These are phyloP conservation scores for Eupsilia transversa DNA, from an alignment of 2,888 invertebrate genomes.

Conservation along the genomic window DNA sequence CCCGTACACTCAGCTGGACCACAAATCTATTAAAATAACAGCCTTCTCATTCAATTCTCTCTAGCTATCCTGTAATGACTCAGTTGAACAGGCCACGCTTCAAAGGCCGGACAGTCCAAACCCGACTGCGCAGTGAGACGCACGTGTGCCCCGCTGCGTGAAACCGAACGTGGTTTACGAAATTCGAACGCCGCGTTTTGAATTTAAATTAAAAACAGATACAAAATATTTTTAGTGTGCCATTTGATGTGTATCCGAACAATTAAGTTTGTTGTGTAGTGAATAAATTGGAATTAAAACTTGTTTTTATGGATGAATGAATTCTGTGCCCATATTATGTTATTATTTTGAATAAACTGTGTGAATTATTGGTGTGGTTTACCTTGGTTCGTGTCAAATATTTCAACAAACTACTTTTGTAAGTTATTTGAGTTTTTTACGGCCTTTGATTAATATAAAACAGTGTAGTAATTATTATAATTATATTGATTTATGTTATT, in stretches of 20 bases:
- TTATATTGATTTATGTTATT: slow-evolving; percentile 47
- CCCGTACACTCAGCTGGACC: slow-evolving; percentile 56
- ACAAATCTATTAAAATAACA: slow-evolving; percentile 69
- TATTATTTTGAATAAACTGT: slow-evolving; percentile 54
- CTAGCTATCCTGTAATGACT: slow-evolving; percentile 64
- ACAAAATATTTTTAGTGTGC: slow-evolving; percentile 46
- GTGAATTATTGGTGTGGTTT: slow-evolving; percentile 65
- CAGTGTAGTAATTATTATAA: slow-evolving; percentile 52
- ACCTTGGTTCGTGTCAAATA: slow-evolving; percentile 63
- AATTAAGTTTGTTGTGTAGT: slow-evolving; percentile 58
- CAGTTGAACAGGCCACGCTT: slow-evolving; percentile 52
- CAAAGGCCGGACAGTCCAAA: slow-evolving; percentile 65
- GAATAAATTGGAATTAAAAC: slow-evolving; percentile 44
- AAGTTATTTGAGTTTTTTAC: slow-evolving; percentile 52
- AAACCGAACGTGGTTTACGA: slow-evolving; percentile 56
- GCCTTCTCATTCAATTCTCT: slow-evolving; percentile 67
- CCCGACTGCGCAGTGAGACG: slow-evolving; percentile 50
- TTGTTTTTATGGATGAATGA: slow-evolving; percentile 37
- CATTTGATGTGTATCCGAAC: slow-evolving; percentile 48
- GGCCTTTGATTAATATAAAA: slow-evolving; percentile 36
- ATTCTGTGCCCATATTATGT: slow-evolving; percentile 46
- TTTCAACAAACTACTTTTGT: slow-evolving; percentile 50
- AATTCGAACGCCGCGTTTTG: slow-evolving; percentile 55
- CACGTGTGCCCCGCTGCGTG: slow-evolving; percentile 55
- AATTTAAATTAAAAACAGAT: slow-evolving; percentile 50